phyloP scores from a whole-genome alignment of 2,113 vertebrate species.

The Ornithorhynchus anatinus region DNA sequence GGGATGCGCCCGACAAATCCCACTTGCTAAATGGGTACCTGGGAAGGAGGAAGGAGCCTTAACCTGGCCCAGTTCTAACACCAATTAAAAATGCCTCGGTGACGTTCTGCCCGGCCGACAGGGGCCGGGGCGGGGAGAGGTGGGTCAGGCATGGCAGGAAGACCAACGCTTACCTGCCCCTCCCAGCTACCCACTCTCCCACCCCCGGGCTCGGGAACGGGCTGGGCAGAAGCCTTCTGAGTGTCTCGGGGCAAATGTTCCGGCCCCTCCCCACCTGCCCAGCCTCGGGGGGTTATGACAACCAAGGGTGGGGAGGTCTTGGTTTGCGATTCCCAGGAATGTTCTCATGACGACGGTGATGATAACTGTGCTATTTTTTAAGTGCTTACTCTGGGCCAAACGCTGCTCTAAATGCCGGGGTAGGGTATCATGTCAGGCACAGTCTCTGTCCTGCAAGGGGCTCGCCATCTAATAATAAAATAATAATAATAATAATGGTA shows the following conservation, averaged over 20 bases:
- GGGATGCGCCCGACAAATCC: slow-evolving; percentile 53
- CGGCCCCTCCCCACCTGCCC: background rate
- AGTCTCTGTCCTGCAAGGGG: too few species aligned
- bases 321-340: too few species aligned
- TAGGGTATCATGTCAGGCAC: too few species aligned
- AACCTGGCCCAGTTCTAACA: slow-evolving; percentile 51
- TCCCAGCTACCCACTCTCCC: background rate
- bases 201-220: background rate
- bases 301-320: too few species aligned
- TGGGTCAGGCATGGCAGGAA: slow-evolving; percentile 47
- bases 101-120: slow-evolving; percentile 62
- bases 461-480: too few species aligned
- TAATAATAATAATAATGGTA: too few species aligned
- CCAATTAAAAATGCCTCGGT: slow-evolving; percentile 67
- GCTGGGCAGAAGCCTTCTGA: background rate
- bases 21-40: slow-evolving; percentile 43
- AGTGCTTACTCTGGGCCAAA: too few species aligned
- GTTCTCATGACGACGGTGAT: too few species aligned
- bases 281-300: too few species aligned
- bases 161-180: background rate
- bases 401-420: too few species aligned
- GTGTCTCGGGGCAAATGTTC: background rate
- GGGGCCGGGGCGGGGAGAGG: slow-evolving; percentile 42
- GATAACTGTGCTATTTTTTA: too few species aligned
- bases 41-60: slow-evolving; percentile 53